Evolutionary conservation across 2,113 vertebrate genomes (phyloP), one percentile per base, ranked within the genome.

Genomic region (Pyrgilauda ruficollis): DNA sequence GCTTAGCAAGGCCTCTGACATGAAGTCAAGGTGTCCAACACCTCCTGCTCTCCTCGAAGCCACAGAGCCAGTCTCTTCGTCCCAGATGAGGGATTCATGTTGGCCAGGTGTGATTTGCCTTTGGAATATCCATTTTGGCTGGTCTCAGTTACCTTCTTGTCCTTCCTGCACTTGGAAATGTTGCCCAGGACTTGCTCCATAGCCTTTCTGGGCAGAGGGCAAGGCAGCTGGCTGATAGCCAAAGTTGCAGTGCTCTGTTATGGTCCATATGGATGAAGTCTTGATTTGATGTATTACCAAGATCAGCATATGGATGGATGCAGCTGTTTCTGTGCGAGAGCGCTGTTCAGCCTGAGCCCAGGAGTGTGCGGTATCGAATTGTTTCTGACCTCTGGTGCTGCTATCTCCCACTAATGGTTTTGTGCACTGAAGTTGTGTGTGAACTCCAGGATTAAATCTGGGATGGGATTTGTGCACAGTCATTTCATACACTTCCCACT

Each of bases 381-480:
- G 47, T 84, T 93, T 56, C 75, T 78, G 83, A 87, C 67, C 79
- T 84, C 83, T 83, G 68, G 15, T 72, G 68, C 85, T 68, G 73
- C 31, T 74, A 4, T 69, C 76, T 88, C 69, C 37, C 15, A 11
- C 33, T 50, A 67, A 80, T 47, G 74, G 47, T 15, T 87, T 78
- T 66, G 82, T 62, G 50, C 10, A 3, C 59, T 61, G 82, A 63
- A 90, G 68, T 61, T 75, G 55, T 27, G 47, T 63, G 79, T 50
- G 87, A 91, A 84, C 81, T 95, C 56, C 43, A 44, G 90, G 93
- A 93, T 96, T 94, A 93, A 92, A 86, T 81, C 82, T 3, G 11
- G 79, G 88, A 41, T 90, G 82, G 93, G 82, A 83, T 97, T 96
- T 96, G 56, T 94, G 87, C 77, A n/a, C 41, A 75, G 91, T 87